These are phyloP conservation scores for Choristoneura rosaceana DNA, from an alignment of 2,888 invertebrate species.

Conservation along the genomic window DNA sequence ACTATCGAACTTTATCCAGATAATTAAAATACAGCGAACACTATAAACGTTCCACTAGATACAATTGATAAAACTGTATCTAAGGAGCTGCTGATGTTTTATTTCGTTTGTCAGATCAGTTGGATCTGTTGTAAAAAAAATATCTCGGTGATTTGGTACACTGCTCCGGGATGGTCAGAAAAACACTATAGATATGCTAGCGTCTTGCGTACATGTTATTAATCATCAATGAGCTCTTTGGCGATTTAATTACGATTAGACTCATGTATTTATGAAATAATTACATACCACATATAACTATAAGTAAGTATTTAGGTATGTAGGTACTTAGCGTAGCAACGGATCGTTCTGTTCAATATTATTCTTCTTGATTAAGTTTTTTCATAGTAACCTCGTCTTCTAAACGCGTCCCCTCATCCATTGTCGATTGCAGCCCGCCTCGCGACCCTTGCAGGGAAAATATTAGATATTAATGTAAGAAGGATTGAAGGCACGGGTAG, in stretches of 20 bases:
- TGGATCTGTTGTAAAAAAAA: no score
- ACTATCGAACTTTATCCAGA: neutral
- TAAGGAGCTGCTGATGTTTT: no score
- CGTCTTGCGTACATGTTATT: neutral
- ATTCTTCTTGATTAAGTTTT: constrained; percentile 53
- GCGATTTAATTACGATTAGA: constrained; percentile 21
- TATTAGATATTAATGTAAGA: constrained; percentile 83
- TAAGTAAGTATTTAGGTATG: neutral
- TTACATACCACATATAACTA: neutral
- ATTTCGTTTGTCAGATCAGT: no score
- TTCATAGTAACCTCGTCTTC: constrained; percentile 57
- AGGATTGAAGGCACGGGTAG: constrained; percentile 71
- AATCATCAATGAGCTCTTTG: neutral
- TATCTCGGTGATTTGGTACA: no score
- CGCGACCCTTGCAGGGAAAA: constrained; percentile 64
- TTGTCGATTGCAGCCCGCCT: constrained; percentile 77
- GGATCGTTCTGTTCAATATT: constrained; percentile 3
- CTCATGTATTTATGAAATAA: neutral
- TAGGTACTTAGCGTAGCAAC: neutral
- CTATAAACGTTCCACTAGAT: no score
- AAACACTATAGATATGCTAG: neutral
- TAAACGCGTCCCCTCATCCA: constrained; percentile 62
- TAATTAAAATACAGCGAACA: neutral
- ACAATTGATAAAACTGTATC: no score
- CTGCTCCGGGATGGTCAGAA: neutral